Conservation (phyloP, 2,113 vertebrate genomes). For the Calyptommatus sinebrachiatus region DNA sequence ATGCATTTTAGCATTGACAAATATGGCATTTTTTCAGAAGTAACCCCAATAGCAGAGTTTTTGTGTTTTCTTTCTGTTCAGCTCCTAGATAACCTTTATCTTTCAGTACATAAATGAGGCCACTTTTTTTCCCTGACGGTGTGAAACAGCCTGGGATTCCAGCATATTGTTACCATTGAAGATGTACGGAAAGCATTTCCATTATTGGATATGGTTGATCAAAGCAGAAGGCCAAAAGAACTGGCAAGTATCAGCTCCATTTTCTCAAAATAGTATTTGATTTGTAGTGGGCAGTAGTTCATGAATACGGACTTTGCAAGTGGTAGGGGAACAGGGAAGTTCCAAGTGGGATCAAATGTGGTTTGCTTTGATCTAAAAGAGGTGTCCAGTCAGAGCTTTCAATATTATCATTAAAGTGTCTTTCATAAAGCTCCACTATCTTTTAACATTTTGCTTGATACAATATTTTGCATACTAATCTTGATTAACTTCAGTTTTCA, state of each 20-base stretch:
- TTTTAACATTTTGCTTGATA: too few species aligned
- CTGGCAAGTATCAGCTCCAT: constrained; percentile 65
- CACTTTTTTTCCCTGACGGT: constrained; percentile 60
- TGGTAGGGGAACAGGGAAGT: too few species aligned
- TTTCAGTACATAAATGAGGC: background rate
- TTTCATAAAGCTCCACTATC: too few species aligned
- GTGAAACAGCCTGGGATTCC: constrained; percentile 84
- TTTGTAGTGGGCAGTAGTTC: background rate
- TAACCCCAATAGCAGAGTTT: background rate
- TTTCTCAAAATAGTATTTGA: rapidly evolving
- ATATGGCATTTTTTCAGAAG: background rate
- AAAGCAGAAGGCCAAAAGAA: constrained; percentile 83
- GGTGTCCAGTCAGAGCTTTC: too few species aligned
- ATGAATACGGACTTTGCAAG: too few species aligned
- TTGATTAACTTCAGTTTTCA: too few species aligned
- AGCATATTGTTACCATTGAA: constrained; percentile 85
- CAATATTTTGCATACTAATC: too few species aligned
- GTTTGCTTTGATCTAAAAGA: too few species aligned
- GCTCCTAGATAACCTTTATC: background rate
- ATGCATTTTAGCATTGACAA: background rate
- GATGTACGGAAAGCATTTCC: constrained; percentile 85
- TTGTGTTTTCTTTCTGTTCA: background rate
- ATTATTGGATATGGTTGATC: constrained; percentile 90
- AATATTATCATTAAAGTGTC: too few species aligned
- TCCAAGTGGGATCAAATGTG: too few species aligned